Conservation (phyloP, 2,888 invertebrate genomes). For the Synanthedon myopaeformis region DNA sequence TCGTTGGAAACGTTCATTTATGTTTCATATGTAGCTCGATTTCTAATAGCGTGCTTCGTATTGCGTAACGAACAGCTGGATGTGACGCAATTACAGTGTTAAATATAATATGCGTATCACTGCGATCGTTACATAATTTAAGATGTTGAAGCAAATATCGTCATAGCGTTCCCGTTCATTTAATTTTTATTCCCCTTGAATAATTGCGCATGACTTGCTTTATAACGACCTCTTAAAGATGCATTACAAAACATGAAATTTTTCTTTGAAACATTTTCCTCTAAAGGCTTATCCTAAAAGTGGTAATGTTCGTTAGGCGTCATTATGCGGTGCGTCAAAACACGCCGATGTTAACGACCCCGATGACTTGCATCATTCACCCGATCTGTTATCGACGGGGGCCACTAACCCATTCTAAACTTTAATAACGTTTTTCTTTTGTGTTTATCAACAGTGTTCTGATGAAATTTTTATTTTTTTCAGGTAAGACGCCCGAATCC, state of each 20-base stretch:
- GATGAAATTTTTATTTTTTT: slow-evolving; percentile 11
- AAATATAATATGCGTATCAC: slow-evolving; percentile 3
- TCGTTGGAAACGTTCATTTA: not conserved
- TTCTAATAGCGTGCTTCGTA: slow-evolving; percentile 6
- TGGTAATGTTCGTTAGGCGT: slow-evolving; percentile 16
- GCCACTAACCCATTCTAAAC: slow-evolving; percentile 20
- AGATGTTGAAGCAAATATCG: not conserved
- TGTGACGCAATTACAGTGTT: slow-evolving; percentile 15
- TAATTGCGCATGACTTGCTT: slow-evolving; percentile 7
- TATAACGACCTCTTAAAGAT: slow-evolving; percentile 11
- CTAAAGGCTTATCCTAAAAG: slow-evolving; percentile 4
- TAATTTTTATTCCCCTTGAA: not conserved
- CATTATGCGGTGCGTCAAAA: slow-evolving; percentile 47
- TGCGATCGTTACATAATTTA: not conserved
- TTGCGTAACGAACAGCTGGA: slow-evolving; percentile 17
- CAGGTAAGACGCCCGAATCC: slow-evolving; percentile 13
- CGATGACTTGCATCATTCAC: slow-evolving; percentile 51
- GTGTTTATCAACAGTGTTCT: slow-evolving; percentile 2
- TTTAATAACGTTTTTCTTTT: slow-evolving; percentile 3
- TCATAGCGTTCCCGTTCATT: not conserved
- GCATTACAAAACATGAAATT: slow-evolving; percentile 14
- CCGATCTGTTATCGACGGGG: slow-evolving; percentile 42
- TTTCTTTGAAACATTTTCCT: slow-evolving; percentile 9
- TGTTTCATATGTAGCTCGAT: slow-evolving; percentile 3
- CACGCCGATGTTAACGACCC: slow-evolving; percentile 50